Conservation (phyloP, 2,113 vertebrate species). For the Otis tarda region DNA sequence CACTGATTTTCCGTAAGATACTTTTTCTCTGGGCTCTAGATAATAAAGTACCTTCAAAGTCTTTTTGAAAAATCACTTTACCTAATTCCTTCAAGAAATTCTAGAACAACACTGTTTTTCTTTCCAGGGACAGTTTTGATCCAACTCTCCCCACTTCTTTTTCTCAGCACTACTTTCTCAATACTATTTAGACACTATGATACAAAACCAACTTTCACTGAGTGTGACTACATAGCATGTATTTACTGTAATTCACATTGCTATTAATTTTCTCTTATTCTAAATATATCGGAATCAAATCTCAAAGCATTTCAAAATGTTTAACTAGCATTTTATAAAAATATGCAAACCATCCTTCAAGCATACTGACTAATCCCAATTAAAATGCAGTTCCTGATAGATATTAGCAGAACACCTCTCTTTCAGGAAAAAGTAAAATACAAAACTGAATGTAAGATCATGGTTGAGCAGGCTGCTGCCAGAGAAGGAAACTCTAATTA, state of each 20-base stretch:
- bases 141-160: neutral
- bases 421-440: neutral
- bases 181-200: neutral
- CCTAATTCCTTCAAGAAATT: neutral
- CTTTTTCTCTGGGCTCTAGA: neutral
- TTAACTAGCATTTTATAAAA: neutral
- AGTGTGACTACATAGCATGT: neutral
- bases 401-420: neutral
- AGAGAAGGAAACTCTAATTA: neutral
- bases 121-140: neutral
- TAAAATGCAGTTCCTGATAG: neutral
- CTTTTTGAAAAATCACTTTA: neutral
- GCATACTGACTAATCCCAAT: neutral
- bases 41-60: neutral
- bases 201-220: neutral
- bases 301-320: neutral
- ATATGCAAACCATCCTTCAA: neutral
- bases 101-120: neutral
- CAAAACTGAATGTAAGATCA: neutral
- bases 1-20: neutral
- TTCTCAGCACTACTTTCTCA: neutral
- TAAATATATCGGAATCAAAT: neutral
- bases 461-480: neutral
- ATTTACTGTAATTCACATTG: neutral
- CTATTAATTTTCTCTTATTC: neutral